Conservation (phyloP, 2,888 invertebrate genomes). For the Steinernema carpocapsae region DNA sequence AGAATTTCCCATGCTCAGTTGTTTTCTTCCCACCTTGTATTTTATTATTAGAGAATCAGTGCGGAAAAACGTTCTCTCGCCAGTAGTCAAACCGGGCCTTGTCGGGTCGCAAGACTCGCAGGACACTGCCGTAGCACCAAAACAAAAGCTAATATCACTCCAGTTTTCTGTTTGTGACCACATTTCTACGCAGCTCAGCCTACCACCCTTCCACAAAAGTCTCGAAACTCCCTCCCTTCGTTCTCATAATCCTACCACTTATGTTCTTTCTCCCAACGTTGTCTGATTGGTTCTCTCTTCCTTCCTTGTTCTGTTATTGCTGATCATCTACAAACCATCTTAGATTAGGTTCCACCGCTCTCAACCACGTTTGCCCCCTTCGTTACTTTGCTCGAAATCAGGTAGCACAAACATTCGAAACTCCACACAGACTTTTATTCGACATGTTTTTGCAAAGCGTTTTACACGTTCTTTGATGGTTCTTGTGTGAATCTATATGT, state of each 20-base stretch:
- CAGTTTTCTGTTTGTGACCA: background rate
- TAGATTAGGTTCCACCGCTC: slow-evolving; percentile 20
- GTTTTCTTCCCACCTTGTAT: background rate
- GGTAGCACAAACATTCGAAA: slow-evolving; percentile 35
- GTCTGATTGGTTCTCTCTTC: slow-evolving; percentile 29
- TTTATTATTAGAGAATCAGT: background rate
- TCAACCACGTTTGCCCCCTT: background rate
- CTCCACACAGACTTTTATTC: slow-evolving; percentile 30
- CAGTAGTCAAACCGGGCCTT: background rate
- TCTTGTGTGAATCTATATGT: slow-evolving; percentile 22
- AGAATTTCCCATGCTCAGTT: slow-evolving; percentile 9
- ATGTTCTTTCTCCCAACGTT: slow-evolving; percentile 21
- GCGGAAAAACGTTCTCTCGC: background rate
- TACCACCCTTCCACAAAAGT: background rate
- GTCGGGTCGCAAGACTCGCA: background rate
- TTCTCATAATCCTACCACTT: slow-evolving; percentile 2
- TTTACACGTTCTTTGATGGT: background rate
- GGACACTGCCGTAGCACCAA: slow-evolving; percentile 9
- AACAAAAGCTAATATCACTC: background rate
- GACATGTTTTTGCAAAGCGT: slow-evolving; percentile 34
- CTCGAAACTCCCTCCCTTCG: background rate
- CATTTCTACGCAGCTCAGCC: background rate
- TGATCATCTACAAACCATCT: slow-evolving; percentile 15
- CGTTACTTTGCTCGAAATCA: slow-evolving; percentile 25
- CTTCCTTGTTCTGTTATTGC: slow-evolving; percentile 25